Percentiles rank a stretch among this genome's conserved stretches.
Evolutionary conservation across 2,888 invertebrate species (phyloP).

Genomic region (Gandaritis pyraliata): DNA sequence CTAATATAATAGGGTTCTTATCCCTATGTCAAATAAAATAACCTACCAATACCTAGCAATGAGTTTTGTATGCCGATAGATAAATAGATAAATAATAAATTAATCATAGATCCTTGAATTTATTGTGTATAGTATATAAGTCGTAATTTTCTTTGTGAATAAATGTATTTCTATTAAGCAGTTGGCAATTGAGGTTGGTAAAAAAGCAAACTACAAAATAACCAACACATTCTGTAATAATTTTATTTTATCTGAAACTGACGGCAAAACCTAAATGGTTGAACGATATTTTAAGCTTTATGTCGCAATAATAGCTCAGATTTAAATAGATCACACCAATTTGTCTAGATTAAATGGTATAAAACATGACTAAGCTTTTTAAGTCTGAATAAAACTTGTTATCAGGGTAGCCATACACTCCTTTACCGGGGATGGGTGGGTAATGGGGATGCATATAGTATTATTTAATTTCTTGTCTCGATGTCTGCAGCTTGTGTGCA

Average conservation of each 20-base stretch:
- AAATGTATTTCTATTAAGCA: too few relatives aligned
- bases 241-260: not conserved
- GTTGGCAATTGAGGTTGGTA: too few relatives aligned
- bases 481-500: conserved; percentile 1
- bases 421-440: conserved; percentile 7
- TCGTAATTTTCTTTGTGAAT: too few relatives aligned
- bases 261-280: not conserved
- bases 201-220: not conserved
- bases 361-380: conserved; percentile 36
- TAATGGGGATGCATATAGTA: conserved; percentile 6
- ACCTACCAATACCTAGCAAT: not conserved
- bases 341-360: conserved; percentile 29
- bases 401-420: conserved; percentile 37
- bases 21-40: not conserved
- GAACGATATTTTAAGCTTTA: conserved; percentile 6
- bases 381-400: conserved; percentile 40
- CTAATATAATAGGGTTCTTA: conserved; percentile 7
- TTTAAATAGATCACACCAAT: conserved; percentile 16
- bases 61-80: not conserved
- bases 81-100: too few relatives aligned
- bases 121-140: too few relatives aligned
- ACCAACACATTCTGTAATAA: not conserved
- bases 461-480: conserved; percentile 16
- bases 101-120: too few relatives aligned
- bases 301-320: conserved; percentile 15